Base-by-base conservation (phyloP, 2,888 invertebrate species). In the Eretmocerus hayati region DNA sequence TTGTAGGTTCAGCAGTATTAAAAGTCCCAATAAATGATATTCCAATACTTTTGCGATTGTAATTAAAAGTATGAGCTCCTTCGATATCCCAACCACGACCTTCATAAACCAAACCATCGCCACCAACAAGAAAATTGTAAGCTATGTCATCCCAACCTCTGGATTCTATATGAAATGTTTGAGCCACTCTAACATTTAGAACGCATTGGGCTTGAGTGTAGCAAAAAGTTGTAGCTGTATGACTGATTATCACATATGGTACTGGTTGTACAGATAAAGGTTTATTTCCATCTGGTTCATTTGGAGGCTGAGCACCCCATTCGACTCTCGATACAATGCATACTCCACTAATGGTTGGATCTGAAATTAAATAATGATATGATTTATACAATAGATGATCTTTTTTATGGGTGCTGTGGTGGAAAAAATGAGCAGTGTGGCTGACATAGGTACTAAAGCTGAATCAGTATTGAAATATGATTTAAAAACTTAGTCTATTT, bases 81-180 rank as follows among this genome's bases (percentile, higher is more conserved):
- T 80, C 73, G 50, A 71, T 68, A 55, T 82, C 78, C 89, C 89
- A 90, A 2, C 85, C 85, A 4, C 87, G 79, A 0, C 85, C 87
- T 56, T 77, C 79, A 64, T 87, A 88, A 0, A 81, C 83, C 8
- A 79, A 76, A 0, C 87, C 88, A 62, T 88, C 87, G 4, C 87
- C 87, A 1, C 87, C 89, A 2, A 90, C 78, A 2, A 90, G 69
- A 58, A 87, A 90, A 63, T 86, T 90, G 65, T 86, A 89, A 0
- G 75, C 81, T 20, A 87, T 86, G 62, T 88, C 88, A 50, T 73
- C 75, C 77, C 82, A 84, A 0, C 73, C 66, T 47, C 67, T 71
- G 18, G 78, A 77, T 57, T 85, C 84, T 30, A 88, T 81, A 65
- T 89, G 86, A 44, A 58, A 62, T 1, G 59, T 63, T 43, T 69